phyloP scores from a whole-genome alignment of 2,113 vertebrate species.

The Hepsetus odoe region DNA sequence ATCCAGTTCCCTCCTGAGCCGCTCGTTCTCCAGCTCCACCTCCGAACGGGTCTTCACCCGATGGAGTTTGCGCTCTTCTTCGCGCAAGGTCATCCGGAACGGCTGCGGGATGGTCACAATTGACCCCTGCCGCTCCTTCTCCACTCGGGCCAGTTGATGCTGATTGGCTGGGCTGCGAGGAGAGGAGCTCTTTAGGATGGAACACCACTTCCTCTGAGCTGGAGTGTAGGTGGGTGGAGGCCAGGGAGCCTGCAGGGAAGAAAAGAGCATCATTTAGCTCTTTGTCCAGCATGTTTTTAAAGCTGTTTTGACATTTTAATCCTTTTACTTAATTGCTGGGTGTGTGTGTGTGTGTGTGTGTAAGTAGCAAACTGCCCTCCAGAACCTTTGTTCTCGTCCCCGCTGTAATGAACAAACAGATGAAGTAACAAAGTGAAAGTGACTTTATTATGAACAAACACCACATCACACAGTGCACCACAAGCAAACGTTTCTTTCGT shows the following conservation, averaged over 20 bases:
- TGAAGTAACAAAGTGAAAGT: too few species aligned
- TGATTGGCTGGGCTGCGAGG: conserved; percentile 12
- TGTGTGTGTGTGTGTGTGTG: too few species aligned
- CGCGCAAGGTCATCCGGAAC: conserved; percentile 92
- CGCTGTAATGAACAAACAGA: too few species aligned
- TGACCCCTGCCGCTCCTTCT: conserved; percentile 47
- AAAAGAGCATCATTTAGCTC: not conserved
- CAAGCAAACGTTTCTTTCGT: too few species aligned
- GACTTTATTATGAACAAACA: too few species aligned
- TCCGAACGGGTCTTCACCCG: conserved; percentile 78
- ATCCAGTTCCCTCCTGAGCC: conserved; percentile 79
- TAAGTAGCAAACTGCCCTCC: too few species aligned
- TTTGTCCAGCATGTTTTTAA: too few species aligned
- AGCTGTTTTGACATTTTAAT: too few species aligned
- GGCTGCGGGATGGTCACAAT: conserved; percentile 86
- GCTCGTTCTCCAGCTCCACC: conserved; percentile 76
- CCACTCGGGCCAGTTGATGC: conserved; percentile 54
- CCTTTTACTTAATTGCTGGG: too few species aligned
- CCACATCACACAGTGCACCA: too few species aligned
- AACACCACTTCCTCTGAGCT: not conserved
- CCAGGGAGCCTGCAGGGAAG: not conserved
- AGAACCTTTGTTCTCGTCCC: too few species aligned
- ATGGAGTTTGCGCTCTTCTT: conserved; percentile 82
- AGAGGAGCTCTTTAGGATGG: not conserved
- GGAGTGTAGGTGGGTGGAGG: not conserved